Percentiles rank a stretch among this genome's conserved stretches.
Conservation (phyloP, 1,140 invertebrate species). For the Periplaneta americana region DNA sequence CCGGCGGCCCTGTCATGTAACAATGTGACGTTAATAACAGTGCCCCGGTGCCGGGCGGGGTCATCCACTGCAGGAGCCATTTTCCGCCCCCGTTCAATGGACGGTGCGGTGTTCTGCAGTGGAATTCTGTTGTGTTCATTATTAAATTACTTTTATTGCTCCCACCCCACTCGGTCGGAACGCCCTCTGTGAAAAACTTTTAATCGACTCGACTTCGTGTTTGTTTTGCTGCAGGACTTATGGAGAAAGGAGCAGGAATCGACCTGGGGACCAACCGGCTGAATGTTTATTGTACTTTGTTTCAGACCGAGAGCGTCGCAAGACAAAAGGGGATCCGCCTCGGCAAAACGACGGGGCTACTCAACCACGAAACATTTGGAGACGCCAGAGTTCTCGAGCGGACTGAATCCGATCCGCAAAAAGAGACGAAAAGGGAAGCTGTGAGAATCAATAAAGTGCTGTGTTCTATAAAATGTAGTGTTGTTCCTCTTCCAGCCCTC, state of each 20-base stretch:
- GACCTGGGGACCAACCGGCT: not conserved
- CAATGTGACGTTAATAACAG: not conserved
- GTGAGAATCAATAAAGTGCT: not conserved
- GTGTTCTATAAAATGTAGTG: not conserved
- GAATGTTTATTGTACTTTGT: not conserved
- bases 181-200: not conserved
- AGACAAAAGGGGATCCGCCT: not conserved
- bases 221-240: not conserved
- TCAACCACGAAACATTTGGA: not conserved
- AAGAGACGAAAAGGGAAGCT: not conserved
- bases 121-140: not conserved
- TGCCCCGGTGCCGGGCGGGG: not conserved
- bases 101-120: not conserved
- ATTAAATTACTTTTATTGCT: not conserved
- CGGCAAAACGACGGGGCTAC: not conserved
- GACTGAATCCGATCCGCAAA: not conserved
- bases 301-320: not conserved
- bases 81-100: too few species aligned
- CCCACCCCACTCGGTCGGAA: not conserved
- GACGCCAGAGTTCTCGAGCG: constrained; percentile 11
- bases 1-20: not conserved
- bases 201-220: not conserved
- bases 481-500: too few species aligned
- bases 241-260: too few species aligned
- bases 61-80: not conserved